phyloP scores from a whole-genome alignment of 2,888 invertebrate species.

The Vannuccia rotundouncinata region DNA sequence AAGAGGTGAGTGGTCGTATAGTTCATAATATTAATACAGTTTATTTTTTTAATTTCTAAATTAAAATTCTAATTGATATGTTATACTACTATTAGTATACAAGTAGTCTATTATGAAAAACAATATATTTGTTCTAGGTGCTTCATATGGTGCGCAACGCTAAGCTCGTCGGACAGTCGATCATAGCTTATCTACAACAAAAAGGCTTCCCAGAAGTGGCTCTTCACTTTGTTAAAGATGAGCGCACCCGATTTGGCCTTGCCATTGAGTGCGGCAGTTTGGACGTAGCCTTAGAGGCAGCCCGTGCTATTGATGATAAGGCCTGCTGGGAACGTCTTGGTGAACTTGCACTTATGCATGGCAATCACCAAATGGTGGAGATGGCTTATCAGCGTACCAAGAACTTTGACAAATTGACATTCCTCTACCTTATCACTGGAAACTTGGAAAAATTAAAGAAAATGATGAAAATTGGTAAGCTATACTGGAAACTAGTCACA shows the following conservation, averaged over 20 bases:
- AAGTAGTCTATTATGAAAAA: no score
- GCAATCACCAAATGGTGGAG: conserved; percentile 69
- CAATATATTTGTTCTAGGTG: no score
- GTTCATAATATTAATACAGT: no score
- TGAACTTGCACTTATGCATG: conserved; percentile 82
- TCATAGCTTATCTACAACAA: conserved; percentile 94
- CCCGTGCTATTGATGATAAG: conserved; percentile 84
- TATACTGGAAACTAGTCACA: no score
- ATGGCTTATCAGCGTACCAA: conserved; percentile 99
- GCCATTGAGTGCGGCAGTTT: conserved; percentile 97
- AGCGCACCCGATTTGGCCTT: conserved; percentile 86
- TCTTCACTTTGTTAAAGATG: conserved; percentile 95
- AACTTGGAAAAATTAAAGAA: conserved; percentile 91
- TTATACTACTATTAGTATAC: no score
- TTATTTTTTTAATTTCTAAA: no score
- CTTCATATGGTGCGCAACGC: conserved; percentile 86
- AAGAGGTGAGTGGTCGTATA: conserved; percentile 53
- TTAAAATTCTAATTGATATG: no score
- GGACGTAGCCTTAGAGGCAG: conserved; percentile 91
- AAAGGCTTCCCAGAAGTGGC: conserved; percentile 99
- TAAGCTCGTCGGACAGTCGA: conserved; percentile 93
- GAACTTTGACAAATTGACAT: conserved; percentile 95
- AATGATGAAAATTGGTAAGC: conserved; percentile 82
- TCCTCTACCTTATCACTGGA: conserved; percentile 93
- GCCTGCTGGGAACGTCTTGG: conserved; percentile 91